Evolutionary conservation across 2,113 vertebrate species (phyloP), one percentile per base, ranked within the genome.

Genomic region (Alethe diademata): DNA sequence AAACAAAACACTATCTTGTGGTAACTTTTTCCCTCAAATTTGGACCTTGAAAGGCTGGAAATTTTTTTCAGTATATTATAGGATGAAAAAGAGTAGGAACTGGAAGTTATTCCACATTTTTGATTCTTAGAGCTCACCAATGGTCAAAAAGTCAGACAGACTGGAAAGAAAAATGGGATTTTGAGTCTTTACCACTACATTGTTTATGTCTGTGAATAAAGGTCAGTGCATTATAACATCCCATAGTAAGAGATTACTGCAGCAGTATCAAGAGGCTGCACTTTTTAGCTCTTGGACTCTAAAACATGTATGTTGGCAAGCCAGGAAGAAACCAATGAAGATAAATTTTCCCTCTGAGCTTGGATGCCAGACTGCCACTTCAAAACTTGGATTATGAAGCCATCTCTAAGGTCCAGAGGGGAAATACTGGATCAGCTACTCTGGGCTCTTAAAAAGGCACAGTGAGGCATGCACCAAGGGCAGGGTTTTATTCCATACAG

Each of bases 291-390:
- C 29, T 50, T 35, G 8, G 13, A 19, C 23, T 48, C 19, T 33
- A 24, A 20, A 3, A 14, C 7, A 16, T 1, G 1, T 4, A 1
- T 22, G 8, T 6, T 76, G 40, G 48, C 29, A 76, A 58, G 36
- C 8, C 31, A 58, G 24, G 56, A 53, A 22, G 33, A 51, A 76
- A 43, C 10, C 40, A 76, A 1, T 4, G 10, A 35, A 28, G 40
- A 26, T 0, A 1, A 9, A 11, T 45, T 47, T 42, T 80, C 35
- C 43, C 53, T 79, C 16, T 66, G 36, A 65, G 33, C 19, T 36
- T 69, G 50, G 76, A 40, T n/a, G 14, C 50, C 86, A 82, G 47
- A 19, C 40, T 73, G 42, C 10, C 31, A 62, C 15, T 19, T n/a
- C 58, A 53, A 56, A 91, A 23, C 35, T 28, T 42, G 48, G 35